A percentile compares a stretch with the other conserved stretches of the same genome.
These are phyloP conservation scores for Steatocranus sp. DNA, from an alignment of 2,797 vertebrate species.

Conservation along the genomic window DNA sequence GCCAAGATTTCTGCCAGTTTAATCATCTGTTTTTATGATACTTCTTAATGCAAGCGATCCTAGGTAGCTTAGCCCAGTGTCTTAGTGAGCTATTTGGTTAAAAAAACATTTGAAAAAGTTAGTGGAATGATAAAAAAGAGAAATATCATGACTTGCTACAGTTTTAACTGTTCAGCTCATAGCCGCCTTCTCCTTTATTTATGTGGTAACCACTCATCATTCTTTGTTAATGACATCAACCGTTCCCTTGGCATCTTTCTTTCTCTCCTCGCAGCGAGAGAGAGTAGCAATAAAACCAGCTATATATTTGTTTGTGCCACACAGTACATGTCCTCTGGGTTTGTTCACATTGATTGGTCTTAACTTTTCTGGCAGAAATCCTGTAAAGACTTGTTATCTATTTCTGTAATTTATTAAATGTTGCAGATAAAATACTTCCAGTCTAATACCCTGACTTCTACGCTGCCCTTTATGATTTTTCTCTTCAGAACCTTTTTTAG, in stretches of 20 bases:
- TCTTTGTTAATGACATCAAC: not conserved
- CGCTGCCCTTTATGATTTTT: too few relatives aligned
- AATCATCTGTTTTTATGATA: not conserved
- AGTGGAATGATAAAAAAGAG: not conserved
- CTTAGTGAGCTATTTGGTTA: not conserved
- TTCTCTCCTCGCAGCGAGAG: not conserved
- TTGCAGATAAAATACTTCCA: not conserved
- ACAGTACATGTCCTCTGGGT: not conserved
- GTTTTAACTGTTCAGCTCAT: not conserved
- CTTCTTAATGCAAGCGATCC: rapidly evolving
- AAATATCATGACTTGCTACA: not conserved
- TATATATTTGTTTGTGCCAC: not conserved
- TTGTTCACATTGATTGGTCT: not conserved
- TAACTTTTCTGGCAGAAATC: not conserved
- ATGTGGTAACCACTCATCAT: not conserved
- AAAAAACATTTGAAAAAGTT: not conserved
- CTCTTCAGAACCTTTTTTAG: not conserved
- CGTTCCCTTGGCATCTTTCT: not conserved
- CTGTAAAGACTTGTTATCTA: not conserved
- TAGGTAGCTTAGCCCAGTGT: not conserved
- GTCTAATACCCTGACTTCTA: not conserved
- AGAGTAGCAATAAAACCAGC: not conserved
- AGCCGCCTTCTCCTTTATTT: not conserved
- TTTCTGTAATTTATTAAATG: not conserved
- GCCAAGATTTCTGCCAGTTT: not conserved